These are phyloP conservation scores for Penaeus monodon DNA, from an alignment of 2,888 invertebrate species.

Conservation along the genomic window DNA sequence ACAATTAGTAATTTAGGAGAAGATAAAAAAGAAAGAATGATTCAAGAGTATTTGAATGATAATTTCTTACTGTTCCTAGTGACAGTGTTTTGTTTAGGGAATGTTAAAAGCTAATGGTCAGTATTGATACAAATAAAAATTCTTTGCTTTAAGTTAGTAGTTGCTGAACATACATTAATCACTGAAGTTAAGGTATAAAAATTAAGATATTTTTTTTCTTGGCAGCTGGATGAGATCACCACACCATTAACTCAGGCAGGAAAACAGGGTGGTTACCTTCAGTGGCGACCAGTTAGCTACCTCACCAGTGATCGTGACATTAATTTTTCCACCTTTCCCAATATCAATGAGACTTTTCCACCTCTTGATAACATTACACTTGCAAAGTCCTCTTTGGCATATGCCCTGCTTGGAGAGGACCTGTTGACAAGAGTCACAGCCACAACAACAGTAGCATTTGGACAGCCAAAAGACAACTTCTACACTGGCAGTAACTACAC, in stretches of 20 bases:
- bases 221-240: slow-evolving; percentile 50
- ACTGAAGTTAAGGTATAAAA: neutral
- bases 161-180: neutral
- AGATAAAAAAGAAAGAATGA: too few species aligned
- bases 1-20: too few species aligned
- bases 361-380: neutral
- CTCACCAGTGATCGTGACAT: slow-evolving; percentile 42
- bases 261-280: slow-evolving; percentile 55
- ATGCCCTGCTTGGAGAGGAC: slow-evolving; percentile 54
- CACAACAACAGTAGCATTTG: slow-evolving; percentile 47
- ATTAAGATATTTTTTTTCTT: neutral
- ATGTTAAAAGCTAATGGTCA: too few species aligned
- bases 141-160: too few species aligned
- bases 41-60: too few species aligned
- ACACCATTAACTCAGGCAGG: neutral
- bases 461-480: slow-evolving; percentile 48
- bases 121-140: too few species aligned
- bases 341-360: slow-evolving; percentile 38
- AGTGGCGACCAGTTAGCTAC: slow-evolving; percentile 64
- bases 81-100: too few species aligned
- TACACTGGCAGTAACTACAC: slow-evolving; percentile 50
- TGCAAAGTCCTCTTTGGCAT: slow-evolving; percentile 56
- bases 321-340: slow-evolving; percentile 41
- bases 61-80: too few species aligned
- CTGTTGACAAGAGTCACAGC: slow-evolving; percentile 9